A percentile compares a stretch with the other conserved stretches of the same genome.
Conservation (phyloP, 2,113 vertebrate species). For the Passer montanus region DNA sequence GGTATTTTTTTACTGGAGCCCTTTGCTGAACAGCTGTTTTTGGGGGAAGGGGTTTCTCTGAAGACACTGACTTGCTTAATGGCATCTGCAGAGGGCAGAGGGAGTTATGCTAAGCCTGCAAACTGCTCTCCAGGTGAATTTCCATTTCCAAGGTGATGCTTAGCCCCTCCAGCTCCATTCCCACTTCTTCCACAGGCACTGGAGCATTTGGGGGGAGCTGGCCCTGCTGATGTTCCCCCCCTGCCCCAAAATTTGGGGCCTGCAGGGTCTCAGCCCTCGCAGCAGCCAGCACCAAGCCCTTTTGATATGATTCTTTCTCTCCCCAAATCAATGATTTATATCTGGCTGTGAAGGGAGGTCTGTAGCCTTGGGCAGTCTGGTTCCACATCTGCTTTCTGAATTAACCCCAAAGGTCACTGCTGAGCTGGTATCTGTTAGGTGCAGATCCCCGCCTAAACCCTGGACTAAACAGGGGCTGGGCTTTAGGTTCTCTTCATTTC, state of each 20-base stretch:
- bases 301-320: background rate
- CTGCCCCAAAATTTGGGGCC: background rate
- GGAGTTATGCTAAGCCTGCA: background rate
- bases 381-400: slow-evolving; percentile 24
- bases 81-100: background rate
- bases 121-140: background rate
- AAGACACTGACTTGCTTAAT: background rate
- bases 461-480: background rate
- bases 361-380: background rate
- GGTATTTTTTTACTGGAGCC: background rate
- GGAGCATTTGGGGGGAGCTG: background rate
- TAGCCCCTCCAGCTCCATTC: background rate
- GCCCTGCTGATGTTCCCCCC: background rate
- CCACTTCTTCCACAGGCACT: background rate
- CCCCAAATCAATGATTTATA: background rate
- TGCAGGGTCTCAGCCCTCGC: fast-evolving
- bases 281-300: background rate
- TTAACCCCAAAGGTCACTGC: background rate
- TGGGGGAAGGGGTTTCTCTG: background rate
- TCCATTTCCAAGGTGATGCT: background rate
- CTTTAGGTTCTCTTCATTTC: background rate
- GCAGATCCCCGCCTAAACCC: background rate
- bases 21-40: background rate
- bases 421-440: background rate
- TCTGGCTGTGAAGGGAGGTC: background rate